phyloP scores from a whole-genome alignment of 1,140 invertebrate genomes.

The Meloidogyne chitwoodi region DNA sequence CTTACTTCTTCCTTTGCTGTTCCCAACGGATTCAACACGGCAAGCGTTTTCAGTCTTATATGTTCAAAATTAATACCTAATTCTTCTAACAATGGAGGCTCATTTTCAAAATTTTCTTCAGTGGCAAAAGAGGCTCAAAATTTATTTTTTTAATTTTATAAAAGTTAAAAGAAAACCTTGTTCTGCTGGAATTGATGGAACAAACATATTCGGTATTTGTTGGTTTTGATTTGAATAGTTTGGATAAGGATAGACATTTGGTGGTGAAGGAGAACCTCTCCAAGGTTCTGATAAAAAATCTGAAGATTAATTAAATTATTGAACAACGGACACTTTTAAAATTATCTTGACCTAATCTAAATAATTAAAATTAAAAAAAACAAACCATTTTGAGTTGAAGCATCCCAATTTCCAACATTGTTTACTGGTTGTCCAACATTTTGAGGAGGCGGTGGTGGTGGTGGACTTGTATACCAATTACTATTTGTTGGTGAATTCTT shows the following conservation, averaged over 20 bases:
- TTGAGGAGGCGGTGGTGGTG: not conserved
- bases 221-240: not conserved
- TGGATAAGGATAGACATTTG: not conserved
- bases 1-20: constrained; percentile 70
- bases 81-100: constrained; percentile 66
- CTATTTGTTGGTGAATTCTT: not conserved
- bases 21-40: constrained; percentile 80
- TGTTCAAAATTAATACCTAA: constrained; percentile 86
- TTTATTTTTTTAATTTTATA: not conserved
- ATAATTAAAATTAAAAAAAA: not conserved
- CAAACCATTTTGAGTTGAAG: constrained; percentile 1
- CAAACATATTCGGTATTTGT: constrained; percentile 13
- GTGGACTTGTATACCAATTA: not conserved
- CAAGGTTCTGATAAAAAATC: not conserved
- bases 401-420: not conserved
- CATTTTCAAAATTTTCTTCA: constrained; percentile 58
- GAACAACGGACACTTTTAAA: no score
- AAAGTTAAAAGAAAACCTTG: not conserved
- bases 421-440: not conserved
- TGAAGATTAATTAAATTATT: not conserved
- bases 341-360: not conserved
- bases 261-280: not conserved
- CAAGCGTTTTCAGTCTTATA: constrained; percentile 81
- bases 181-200: constrained; percentile 4
- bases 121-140: not conserved